Evolutionary conservation across 2,888 invertebrate species (phyloP).

Genomic region (Lochmaea capreae): DNA sequence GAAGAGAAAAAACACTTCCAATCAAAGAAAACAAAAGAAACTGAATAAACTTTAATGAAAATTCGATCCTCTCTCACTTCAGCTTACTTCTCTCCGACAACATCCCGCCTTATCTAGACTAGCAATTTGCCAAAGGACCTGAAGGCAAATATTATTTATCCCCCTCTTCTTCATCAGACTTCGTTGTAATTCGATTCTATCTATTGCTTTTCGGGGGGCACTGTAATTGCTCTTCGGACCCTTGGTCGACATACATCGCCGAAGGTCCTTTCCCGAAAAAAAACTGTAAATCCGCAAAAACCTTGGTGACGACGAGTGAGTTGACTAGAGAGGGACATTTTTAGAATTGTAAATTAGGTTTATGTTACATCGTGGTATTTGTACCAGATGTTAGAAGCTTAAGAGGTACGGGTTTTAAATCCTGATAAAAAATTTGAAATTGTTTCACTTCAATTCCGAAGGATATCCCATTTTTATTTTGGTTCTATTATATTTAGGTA

Average conservation of each 20-base stretch:
- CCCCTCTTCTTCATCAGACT: conserved; percentile 36
- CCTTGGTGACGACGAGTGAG: background rate
- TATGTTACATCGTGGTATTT: background rate
- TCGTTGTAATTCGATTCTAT: conserved; percentile 43
- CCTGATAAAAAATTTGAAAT: background rate
- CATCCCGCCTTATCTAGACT: conserved; percentile 9
- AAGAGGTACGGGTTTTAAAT: background rate
- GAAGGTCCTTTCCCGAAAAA: conserved; percentile 6
- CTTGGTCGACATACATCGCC: conserved; percentile 28
- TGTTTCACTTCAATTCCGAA: background rate
- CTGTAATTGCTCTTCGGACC: conserved; percentile 44
- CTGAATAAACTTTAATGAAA: conserved; percentile 25
- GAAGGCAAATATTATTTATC: conserved; percentile 37
- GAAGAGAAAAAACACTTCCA: conserved; percentile 9
- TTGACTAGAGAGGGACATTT: background rate
- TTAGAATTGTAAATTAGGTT: background rate
- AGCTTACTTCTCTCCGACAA: background rate
- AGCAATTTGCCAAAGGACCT: conserved; percentile 18
- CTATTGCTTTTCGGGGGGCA: conserved; percentile 38
- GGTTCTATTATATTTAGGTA: too few relatives aligned
- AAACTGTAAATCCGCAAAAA: conserved; percentile 1
- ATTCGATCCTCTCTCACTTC: conserved; percentile 23
- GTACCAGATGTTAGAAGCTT: background rate
- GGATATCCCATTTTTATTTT: background rate
- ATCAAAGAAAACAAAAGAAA: conserved; percentile 19